These are phyloP conservation scores for Carlito syrichta DNA, from an alignment of 2,113 vertebrate species.

Conservation along the genomic window DNA sequence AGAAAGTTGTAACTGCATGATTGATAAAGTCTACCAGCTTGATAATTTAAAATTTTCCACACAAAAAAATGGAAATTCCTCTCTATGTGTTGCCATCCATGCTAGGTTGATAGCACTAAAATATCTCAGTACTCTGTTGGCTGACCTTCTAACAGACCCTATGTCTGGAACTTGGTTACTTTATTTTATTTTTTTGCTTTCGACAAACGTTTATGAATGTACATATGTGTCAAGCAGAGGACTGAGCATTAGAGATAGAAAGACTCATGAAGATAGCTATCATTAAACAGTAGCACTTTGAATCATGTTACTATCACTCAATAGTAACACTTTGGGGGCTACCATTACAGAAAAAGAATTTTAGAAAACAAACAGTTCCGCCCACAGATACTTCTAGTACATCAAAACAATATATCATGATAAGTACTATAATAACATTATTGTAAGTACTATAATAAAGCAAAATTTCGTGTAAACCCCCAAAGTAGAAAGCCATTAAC, in stretches of 20 bases:
- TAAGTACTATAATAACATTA: background rate
- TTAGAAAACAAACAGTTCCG: background rate
- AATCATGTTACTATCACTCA: no score
- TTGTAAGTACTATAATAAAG: background rate
- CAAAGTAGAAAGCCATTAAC: background rate
- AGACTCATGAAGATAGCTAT: background rate
- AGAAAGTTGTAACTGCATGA: background rate
- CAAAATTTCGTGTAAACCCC: background rate
- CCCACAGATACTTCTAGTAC: background rate
- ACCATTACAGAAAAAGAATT: background rate
- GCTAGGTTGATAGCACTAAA: background rate
- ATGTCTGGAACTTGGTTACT: background rate
- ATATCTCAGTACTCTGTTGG: background rate
- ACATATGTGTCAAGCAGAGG: background rate
- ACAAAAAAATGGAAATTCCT: background rate
- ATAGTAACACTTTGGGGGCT: background rate
- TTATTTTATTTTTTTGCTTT: background rate
- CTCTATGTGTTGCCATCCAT: background rate
- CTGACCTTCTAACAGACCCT: background rate
- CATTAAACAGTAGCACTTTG: background rate
- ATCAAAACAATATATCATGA: background rate
- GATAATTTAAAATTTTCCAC: conserved; percentile 43
- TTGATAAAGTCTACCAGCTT: background rate
- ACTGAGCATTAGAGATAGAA: background rate
- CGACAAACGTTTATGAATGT: background rate